Evolutionary conservation across 2,888 invertebrate genomes (phyloP).

Genomic region (Xestobium rufovillosum): DNA sequence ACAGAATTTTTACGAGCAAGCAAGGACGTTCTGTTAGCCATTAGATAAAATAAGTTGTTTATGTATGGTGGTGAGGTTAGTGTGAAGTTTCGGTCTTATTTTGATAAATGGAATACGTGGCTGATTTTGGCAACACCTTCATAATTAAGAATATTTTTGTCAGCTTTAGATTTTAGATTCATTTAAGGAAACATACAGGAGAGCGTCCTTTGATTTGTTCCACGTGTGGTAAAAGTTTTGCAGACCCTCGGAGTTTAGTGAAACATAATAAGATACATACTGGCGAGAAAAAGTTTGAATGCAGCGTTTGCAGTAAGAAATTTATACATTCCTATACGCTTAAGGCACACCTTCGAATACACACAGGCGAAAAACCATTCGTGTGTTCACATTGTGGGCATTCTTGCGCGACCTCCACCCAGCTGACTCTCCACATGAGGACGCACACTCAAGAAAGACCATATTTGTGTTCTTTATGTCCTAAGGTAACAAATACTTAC

Average conservation of each 20-base stretch:
- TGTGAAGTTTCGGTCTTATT: no score
- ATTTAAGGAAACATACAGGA: conserved; percentile 29
- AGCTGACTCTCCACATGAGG: conserved; percentile 28
- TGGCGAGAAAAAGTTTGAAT: conserved; percentile 28
- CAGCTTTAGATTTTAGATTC: conserved; percentile 24
- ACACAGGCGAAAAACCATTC: conserved; percentile 30
- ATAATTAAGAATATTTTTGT: conserved; percentile 3
- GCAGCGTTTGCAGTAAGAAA: conserved; percentile 27
- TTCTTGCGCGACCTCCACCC: conserved; percentile 29
- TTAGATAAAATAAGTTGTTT: no score
- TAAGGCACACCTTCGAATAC: conserved; percentile 28
- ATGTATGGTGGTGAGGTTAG: no score
- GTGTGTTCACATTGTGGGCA: conserved; percentile 30
- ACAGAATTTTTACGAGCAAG: no score
- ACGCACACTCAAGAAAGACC: conserved; percentile 30
- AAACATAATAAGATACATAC: conserved; percentile 31
- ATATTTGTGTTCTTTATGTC: conserved; percentile 28
- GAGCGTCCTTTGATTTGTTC: conserved; percentile 27
- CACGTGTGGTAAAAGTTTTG: conserved; percentile 28
- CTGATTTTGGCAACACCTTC: not conserved
- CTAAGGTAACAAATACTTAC: conserved; percentile 23
- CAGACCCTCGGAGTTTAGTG: conserved; percentile 28
- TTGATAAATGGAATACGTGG: no score
- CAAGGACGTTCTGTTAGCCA: no score
- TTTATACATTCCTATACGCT: conserved; percentile 30